Evolutionary conservation across 2,888 invertebrate genomes (phyloP), one percentile per base, ranked within the genome.

Genomic region (Tupiocoris notatus): DNA sequence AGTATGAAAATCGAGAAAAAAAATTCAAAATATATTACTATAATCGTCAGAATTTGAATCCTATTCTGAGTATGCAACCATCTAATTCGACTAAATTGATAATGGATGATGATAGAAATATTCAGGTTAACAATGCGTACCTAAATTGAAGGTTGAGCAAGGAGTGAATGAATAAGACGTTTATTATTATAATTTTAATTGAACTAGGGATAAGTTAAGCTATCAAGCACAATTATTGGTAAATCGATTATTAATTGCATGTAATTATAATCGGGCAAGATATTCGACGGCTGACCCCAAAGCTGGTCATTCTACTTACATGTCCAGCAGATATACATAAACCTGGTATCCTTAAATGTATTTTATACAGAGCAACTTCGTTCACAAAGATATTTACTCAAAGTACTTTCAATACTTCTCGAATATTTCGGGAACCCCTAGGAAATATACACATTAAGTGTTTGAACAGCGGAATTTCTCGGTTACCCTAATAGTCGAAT

Each of bases 271-370:
- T 73, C 62, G 73, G 12, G 21, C 7, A 63, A 73, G 39, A 63
- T n/a, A 18, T 39, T 73, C 62, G 73, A 73, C 62, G 23, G 73
- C 73, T 73, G 73, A 73, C 73, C 73, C 73, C 73, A 73, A 73
- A 25, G 17, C 73, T 39, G 39, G 22, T 73, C 39, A 73, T 63
- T 39, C 62, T 73, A 63, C 54, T 73, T 23, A 73, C 54, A 63
- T 39, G 61, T 23, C 39, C 57, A 57, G 58, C 70, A 70, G 24
- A 70, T 70, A 70, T 70, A 70, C 59, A 70, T 59, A 70, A 59
- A 20, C 20, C 20, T 59, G 24, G 62, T 73, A 25, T 20, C n/a
- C 73, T 73, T 73, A 54, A 39, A 54, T 18, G 39, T 73, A 61
- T 54, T 61, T 62, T 73, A 73, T 73, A 73, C 73, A 73, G 21